Conservation (phyloP, 1,140 invertebrate genomes). For the Lepidurus packardi region DNA sequence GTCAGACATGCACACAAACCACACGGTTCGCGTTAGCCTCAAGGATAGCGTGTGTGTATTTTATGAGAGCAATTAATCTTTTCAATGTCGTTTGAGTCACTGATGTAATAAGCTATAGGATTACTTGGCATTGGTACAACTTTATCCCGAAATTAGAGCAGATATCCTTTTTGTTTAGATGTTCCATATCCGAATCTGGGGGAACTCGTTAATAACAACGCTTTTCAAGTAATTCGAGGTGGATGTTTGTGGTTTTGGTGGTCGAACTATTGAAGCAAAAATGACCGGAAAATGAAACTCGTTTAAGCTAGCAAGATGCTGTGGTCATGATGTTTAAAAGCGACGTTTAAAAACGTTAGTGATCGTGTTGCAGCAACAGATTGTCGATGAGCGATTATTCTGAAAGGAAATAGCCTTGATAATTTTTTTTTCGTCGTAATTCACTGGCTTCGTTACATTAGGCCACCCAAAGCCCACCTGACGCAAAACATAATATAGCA, state of each 20-base stretch:
- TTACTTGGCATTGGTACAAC: not conserved
- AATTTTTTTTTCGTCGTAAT: not conserved
- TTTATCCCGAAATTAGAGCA: not conserved
- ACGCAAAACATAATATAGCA: not conserved
- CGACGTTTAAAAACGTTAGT: not conserved
- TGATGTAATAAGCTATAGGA: not conserved
- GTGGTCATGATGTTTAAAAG: constrained; percentile 12
- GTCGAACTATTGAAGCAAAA: not conserved
- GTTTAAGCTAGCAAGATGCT: constrained; percentile 5
- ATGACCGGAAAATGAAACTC: not conserved
- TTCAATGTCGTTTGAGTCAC: not conserved
- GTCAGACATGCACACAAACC: not conserved
- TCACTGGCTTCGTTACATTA: not conserved
- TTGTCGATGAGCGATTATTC: not conserved
- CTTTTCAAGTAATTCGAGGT: not conserved
- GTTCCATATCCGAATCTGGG: not conserved
- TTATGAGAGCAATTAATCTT: not conserved
- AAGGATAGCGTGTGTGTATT: not conserved
- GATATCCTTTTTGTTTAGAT: not conserved
- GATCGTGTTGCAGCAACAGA: constrained; percentile 9
- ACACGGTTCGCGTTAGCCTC: constrained; percentile 1
- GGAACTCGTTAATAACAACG: too few relatives aligned
- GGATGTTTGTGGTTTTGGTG: not conserved
- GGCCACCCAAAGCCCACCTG: not conserved
- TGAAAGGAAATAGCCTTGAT: not conserved